Evolutionary conservation across 2,888 invertebrate genomes (phyloP), one percentile per base, ranked within the genome.

Genomic region (Clepsis dumicolana): DNA sequence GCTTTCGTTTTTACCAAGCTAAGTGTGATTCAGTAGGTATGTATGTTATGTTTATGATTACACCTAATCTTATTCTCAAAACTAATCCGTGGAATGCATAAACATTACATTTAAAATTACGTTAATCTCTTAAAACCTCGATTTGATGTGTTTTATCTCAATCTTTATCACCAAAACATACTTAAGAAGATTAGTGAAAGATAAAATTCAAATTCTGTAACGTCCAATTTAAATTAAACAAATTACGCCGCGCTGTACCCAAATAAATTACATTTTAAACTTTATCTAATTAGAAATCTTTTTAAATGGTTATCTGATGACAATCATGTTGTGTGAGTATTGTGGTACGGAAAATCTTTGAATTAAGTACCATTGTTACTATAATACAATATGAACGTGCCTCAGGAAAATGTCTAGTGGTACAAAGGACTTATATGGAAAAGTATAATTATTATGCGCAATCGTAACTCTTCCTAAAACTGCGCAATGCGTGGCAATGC

Each of bases 191-290:
- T 67, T 57, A 57, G 29, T 62, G 10, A 32, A 18, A 24, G 67
- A 67, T 67, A 62, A 67, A 50, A 63, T 67, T 67, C 48, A 63
- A 67, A 67, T 63, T 63, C 16, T 25, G 14, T 24, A 38, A 56
- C 48, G 35, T 25, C 48, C 67, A 48, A 41, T 67, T 67, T 67
- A 41, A 32, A 41, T 67, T 54, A 50, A 27, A 62, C 67, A 41
- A 67, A 67, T 62, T 29, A 56, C 56, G 48, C 24, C 0, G 50
- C 24, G 38, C 27, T 60, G 29, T 32, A 50, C 48, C 38, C 25
- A 38, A 38, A 67, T 67, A 52, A 57, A 62, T 63, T 57, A 48
- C 14, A 35, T 54, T 1, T 24, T 38, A 57, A 38, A 16, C 10
- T n/a, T 16, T 59, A 59, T 59, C 57, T 24, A 35, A 50, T 57